Conservation (phyloP, 2,113 vertebrate genomes). For the Alligator mississippiensis region DNA sequence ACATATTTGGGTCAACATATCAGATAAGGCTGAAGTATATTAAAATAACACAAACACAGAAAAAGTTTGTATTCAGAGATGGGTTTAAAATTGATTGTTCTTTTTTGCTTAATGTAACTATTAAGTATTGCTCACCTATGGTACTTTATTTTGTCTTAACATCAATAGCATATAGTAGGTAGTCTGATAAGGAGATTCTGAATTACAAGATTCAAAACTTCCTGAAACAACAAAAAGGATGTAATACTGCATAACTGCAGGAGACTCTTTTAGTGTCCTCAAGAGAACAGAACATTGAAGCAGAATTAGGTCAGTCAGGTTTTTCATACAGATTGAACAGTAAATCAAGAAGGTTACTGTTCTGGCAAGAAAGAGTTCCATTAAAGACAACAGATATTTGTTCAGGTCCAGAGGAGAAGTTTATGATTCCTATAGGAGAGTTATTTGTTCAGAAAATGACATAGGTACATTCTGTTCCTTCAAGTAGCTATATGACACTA, state of each 20-base stretch:
- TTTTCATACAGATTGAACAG: constrained; percentile 68
- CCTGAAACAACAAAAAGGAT: constrained; percentile 55
- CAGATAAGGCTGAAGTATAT: not conserved
- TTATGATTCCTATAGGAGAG: constrained; percentile 66
- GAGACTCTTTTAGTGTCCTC: constrained; percentile 40
- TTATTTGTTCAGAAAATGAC: constrained; percentile 65
- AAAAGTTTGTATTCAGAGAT: not conserved
- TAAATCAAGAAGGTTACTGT: constrained; percentile 63
- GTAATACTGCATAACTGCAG: constrained; percentile 39
- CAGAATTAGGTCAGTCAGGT: constrained; percentile 63
- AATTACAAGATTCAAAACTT: constrained; percentile 51
- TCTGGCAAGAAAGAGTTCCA: constrained; percentile 54
- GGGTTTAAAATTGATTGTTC: not conserved
- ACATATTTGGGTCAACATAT: not conserved
- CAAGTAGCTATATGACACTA: constrained; percentile 22
- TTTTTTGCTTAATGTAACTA: constrained; percentile 35
- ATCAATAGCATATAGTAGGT: constrained; percentile 61
- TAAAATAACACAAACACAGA: not conserved
- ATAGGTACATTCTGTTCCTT: constrained; percentile 59
- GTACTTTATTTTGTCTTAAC: constrained; percentile 51
- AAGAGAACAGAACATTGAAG: constrained; percentile 57
- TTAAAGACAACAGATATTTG: constrained; percentile 66
- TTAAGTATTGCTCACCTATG: constrained; percentile 57
- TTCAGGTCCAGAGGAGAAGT: constrained; percentile 62
- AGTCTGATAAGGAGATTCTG: constrained; percentile 46